These are phyloP conservation scores for Labroides dimidiatus DNA, from an alignment of 2,797 vertebrate genomes.

Conservation along the genomic window DNA sequence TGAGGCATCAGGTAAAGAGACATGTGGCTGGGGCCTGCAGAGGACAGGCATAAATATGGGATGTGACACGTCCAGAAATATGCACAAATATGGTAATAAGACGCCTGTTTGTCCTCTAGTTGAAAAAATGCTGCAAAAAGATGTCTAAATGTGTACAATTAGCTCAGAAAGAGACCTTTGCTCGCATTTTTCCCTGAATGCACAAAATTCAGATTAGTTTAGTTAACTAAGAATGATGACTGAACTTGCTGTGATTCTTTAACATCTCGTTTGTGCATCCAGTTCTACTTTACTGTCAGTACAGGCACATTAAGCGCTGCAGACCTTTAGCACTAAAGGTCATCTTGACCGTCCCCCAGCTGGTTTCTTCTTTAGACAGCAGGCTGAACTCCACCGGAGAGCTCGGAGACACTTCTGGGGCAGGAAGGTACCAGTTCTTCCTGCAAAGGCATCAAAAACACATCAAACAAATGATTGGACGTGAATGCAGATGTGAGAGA, in stretches of 20 bases:
- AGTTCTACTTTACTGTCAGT: too few relatives aligned
- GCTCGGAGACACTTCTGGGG: slow-evolving; percentile 85
- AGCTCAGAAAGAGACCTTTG: too few relatives aligned
- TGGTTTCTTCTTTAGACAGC: slow-evolving; percentile 87
- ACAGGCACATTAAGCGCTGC: not conserved
- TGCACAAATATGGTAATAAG: not conserved
- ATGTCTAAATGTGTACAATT: too few relatives aligned
- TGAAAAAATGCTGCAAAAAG: too few relatives aligned
- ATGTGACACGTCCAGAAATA: not conserved
- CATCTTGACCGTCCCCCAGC: slow-evolving; percentile 88
- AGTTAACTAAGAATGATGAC: too few relatives aligned
- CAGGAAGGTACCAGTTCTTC: slow-evolving; percentile 98
- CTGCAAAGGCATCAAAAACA: slow-evolving; percentile 71
- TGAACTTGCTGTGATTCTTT: too few relatives aligned
- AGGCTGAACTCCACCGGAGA: slow-evolving; percentile 89
- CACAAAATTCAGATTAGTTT: too few relatives aligned
- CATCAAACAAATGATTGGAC: not conserved
- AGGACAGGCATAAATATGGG: not conserved
- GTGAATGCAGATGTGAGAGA: not conserved
- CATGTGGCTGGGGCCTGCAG: slow-evolving; percentile 94
- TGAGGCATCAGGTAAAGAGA: slow-evolving; percentile 90
- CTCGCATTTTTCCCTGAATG: too few relatives aligned
- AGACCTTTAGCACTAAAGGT: slow-evolving; percentile 91
- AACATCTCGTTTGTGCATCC: too few relatives aligned
- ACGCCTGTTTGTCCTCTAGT: too few relatives aligned